phyloP scores from a whole-genome alignment of 92 coral and sea anemone species.

The Parazoanthus darwini region DNA sequence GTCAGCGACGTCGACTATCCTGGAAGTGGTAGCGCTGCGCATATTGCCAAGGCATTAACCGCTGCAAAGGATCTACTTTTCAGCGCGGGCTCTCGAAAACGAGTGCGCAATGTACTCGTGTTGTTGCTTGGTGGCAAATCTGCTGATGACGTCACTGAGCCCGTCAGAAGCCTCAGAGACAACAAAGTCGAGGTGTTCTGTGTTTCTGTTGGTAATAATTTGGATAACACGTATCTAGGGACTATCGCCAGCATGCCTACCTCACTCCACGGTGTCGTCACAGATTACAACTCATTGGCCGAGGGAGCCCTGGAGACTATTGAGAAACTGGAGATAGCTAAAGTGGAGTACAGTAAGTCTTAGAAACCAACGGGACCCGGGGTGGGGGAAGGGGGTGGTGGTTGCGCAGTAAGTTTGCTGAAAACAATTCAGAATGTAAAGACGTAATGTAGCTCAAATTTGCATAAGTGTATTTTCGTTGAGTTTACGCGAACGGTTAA shows the following conservation, averaged over 20 bases:
- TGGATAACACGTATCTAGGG: slow-evolving; percentile 35
- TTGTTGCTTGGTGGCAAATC: slow-evolving; percentile 73
- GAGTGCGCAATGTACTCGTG: slow-evolving; percentile 67
- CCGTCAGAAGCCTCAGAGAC: slow-evolving; percentile 60
- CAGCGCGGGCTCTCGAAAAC: slow-evolving; percentile 60
- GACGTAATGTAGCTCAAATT: neutral
- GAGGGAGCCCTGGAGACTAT: slow-evolving; percentile 62
- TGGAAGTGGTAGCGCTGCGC: slow-evolving; percentile 54
- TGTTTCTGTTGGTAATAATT: slow-evolving; percentile 58
- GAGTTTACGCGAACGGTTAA: neutral
- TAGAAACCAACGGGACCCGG: neutral
- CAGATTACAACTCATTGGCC: slow-evolving; percentile 25
- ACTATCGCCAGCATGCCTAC: slow-evolving; percentile 64
- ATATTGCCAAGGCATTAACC: slow-evolving; percentile 70
- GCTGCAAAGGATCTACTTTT: slow-evolving; percentile 67
- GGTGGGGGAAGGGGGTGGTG: no score
- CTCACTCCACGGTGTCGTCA: slow-evolving; percentile 50
- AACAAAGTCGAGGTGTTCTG: slow-evolving; percentile 70
- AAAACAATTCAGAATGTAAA: neutral
- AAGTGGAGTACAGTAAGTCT: slow-evolving; percentile 66
- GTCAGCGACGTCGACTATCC: slow-evolving; percentile 72
- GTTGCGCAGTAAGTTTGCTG: neutral
- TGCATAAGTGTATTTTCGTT: neutral
- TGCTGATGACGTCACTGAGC: slow-evolving; percentile 63
- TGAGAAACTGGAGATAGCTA: slow-evolving; percentile 70